Evolutionary conservation across 2,113 vertebrate species (phyloP).

Genomic region (Bufo gargarizans): DNA sequence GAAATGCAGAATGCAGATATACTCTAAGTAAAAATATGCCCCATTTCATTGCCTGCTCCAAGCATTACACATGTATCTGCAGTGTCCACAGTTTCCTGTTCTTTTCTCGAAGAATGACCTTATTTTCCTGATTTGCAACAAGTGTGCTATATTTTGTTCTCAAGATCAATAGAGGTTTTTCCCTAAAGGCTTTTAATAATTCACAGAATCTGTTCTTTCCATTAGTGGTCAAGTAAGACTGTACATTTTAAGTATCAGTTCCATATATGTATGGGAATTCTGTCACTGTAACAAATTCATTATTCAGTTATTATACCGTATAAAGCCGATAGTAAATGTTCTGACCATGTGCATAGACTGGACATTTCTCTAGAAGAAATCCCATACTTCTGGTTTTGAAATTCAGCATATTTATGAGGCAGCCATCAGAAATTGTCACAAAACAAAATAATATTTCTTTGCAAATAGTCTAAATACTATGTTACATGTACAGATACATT

Average conservation of each 20-base stretch:
- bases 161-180: constrained; percentile 39
- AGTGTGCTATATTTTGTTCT: constrained; percentile 35
- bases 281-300: constrained; percentile 34
- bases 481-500: neutral
- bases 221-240: constrained; percentile 31
- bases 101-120: constrained; percentile 12
- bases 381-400: neutral
- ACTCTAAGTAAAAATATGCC: neutral
- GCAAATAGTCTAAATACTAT: neutral
- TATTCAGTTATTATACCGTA: neutral
- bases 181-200: constrained; percentile 43
- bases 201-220: constrained; percentile 30
- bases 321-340: neutral
- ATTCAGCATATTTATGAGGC: neutral
- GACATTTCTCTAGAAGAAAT: neutral
- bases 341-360: neutral
- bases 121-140: constrained; percentile 26
- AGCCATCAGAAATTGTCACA: neutral
- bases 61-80: constrained; percentile 10
- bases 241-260: constrained; percentile 44
- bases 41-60: neutral
- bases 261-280: constrained; percentile 27
- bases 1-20: neutral
- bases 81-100: constrained; percentile 5
- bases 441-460: neutral